Evolutionary conservation across 2,113 vertebrate genomes (phyloP).

Genomic region (Phyllostomus hastatus): DNA sequence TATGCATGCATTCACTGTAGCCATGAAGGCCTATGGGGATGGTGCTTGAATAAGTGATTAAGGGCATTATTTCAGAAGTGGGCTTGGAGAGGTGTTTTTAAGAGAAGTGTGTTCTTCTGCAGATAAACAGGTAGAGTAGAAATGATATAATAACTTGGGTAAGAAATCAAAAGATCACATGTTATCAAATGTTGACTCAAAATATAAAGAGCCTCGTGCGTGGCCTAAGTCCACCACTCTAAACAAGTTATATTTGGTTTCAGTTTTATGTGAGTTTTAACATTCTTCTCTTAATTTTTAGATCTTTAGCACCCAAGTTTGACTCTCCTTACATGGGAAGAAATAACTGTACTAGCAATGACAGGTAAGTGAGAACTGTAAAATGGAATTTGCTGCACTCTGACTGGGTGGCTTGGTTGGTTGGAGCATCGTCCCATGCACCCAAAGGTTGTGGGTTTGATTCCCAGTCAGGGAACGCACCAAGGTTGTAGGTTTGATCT

Average conservation of each 20-base stretch:
- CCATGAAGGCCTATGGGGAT: neutral
- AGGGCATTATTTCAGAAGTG: constrained; percentile 3
- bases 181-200: neutral
- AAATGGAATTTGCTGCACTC: neutral
- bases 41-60: neutral
- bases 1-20: neutral
- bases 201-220: neutral
- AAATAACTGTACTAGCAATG: neutral
- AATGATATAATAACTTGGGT: neutral
- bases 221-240: neutral
- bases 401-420: no score
- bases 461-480: no score
- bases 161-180: neutral
- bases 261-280: constrained; percentile 10
- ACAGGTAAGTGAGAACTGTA: constrained; percentile 63
- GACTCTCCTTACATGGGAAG: fast-evolving
- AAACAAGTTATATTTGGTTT: neutral
- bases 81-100: neutral
- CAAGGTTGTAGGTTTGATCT: no score
- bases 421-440: no score
- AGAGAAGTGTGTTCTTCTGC: neutral
- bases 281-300: constrained; percentile 52
- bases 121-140: neutral
- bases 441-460: no score
- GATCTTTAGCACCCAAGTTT: constrained; percentile 72